Percentiles rank a stretch among this genome's conserved stretches.
Conservation (phyloP, 2,113 vertebrate species). For the Carlito syrichta region DNA sequence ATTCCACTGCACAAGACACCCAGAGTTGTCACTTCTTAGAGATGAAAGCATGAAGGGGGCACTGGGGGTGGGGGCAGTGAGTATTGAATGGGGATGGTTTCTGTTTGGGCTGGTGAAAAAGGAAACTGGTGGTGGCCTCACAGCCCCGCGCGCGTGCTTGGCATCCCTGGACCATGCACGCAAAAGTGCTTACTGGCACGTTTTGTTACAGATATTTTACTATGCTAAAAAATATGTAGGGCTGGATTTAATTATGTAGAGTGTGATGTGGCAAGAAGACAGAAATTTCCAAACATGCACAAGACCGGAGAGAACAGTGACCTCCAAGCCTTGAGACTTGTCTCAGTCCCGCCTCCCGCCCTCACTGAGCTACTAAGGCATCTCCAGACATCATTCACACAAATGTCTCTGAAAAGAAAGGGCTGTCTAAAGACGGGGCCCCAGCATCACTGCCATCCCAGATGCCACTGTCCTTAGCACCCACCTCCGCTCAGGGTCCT, state of each 20-base stretch:
- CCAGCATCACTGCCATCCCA: fast-evolving
- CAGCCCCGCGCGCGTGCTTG: too few relatives aligned
- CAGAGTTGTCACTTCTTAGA: fast-evolving
- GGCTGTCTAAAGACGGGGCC: too few relatives aligned
- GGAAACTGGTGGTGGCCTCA: not conserved
- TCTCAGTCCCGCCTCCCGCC: too few relatives aligned
- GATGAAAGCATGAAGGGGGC: not conserved
- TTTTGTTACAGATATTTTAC: not conserved
- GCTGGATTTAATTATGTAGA: not conserved
- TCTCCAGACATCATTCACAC: not conserved
- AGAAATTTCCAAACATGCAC: not conserved
- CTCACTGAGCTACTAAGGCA: not conserved
- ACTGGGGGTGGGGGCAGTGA: too few relatives aligned
- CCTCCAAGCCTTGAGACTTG: too few relatives aligned
- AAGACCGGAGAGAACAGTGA: not conserved
- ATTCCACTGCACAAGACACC: not conserved
- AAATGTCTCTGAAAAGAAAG: not conserved
- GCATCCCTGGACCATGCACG: too few relatives aligned
- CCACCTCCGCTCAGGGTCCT: too few relatives aligned
- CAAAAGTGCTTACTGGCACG: not conserved
- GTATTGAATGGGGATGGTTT: not conserved
- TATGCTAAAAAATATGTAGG: not conserved
- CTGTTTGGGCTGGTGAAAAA: not conserved
- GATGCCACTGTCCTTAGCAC: fast-evolving
- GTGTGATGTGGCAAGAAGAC: not conserved